Evolutionary conservation across 2,888 invertebrate genomes (phyloP).

Genomic region (Scaptomyza polygonia): DNA sequence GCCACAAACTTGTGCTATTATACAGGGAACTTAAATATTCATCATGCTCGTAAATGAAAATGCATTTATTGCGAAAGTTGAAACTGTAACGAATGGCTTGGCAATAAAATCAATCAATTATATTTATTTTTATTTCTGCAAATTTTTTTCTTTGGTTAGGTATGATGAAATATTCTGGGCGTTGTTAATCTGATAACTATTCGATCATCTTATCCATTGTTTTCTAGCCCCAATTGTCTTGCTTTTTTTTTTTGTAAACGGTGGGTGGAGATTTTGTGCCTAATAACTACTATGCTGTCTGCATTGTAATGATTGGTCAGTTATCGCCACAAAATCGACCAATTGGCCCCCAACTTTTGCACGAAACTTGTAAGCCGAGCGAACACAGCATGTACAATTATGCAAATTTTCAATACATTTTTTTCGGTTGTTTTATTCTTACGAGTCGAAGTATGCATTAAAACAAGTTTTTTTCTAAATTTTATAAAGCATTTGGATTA

Average conservation of each 20-base stretch:
- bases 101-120: conserved; percentile 3
- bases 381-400: conserved; percentile 46
- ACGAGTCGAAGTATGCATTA: conserved; percentile 1
- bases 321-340: conserved; percentile 71
- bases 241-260: conserved; percentile 23
- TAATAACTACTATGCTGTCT: conserved; percentile 63
- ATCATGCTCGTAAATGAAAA: conserved; percentile 37
- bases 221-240: conserved; percentile 36
- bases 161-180: conserved; percentile 46
- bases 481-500: not conserved
- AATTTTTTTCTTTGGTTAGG: not conserved
- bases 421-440: conserved; percentile 20
- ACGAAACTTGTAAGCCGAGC: conserved; percentile 22
- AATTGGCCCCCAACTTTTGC: conserved; percentile 58
- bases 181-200: conserved; percentile 13
- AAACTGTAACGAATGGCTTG: conserved; percentile 1
- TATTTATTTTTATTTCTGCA: not conserved
- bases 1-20: conserved; percentile 46
- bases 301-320: conserved; percentile 71
- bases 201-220: conserved; percentile 43
- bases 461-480: conserved; percentile 30
- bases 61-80: conserved; percentile 19
- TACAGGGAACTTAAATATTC: conserved; percentile 46
- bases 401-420: conserved; percentile 65
- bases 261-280: conserved; percentile 58